A percentile compares a stretch with the other conserved stretches of the same genome.
Conservation (phyloP, 1,140 invertebrate genomes). For the Caenorhabditis tropicalis region DNA sequence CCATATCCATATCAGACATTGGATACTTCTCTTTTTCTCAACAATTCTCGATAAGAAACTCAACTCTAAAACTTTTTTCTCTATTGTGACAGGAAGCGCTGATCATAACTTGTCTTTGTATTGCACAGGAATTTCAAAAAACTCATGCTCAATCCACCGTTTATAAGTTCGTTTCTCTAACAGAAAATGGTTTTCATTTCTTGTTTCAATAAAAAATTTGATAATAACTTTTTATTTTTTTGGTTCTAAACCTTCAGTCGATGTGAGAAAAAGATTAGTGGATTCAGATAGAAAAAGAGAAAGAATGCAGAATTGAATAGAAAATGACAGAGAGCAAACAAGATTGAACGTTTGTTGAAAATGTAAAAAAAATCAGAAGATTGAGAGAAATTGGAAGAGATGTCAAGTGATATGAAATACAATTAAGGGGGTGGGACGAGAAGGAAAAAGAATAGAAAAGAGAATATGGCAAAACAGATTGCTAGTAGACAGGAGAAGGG, state of each 20-base stretch:
- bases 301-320: no score
- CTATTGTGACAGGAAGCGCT: no score
- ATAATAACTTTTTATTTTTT: neutral
- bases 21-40: no score
- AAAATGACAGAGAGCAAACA: neutral
- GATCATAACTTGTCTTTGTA: no score
- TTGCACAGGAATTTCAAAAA: no score
- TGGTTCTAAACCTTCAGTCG: conserved; percentile 4
- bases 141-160: no score
- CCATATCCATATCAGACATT: no score
- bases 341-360: neutral
- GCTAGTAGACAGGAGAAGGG: neutral
- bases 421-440: neutral
- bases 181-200: neutral
- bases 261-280: neutral
- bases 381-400: neutral
- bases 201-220: neutral
- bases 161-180: no score
- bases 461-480: conserved; percentile 16
- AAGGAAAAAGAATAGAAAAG: neutral
- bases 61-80: no score
- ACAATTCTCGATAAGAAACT: no score
- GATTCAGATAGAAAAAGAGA: neutral
- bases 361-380: neutral
- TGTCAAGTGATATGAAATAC: conserved; percentile 40